Evolutionary conservation across 1,140 invertebrate species (phyloP).

Genomic region (Dufourea novaeangliae): DNA sequence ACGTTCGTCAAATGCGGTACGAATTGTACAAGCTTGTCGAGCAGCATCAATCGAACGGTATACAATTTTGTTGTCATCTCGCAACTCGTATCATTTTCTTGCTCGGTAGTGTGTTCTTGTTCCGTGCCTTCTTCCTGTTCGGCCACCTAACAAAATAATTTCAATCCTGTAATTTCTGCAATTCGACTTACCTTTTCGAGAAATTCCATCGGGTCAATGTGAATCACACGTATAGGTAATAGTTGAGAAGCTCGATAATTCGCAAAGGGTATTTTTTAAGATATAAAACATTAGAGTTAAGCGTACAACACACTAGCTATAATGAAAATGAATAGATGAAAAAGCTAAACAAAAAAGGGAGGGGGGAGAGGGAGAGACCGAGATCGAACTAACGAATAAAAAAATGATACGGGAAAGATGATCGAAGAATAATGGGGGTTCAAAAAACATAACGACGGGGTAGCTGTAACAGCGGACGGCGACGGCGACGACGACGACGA

Average conservation of each 20-base stretch:
- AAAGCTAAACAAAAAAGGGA: background rate
- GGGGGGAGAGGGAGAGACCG: background rate
- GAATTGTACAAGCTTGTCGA: constrained; percentile 84
- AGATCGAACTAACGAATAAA: background rate
- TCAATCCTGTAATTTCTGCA: background rate
- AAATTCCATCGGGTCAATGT: too few species aligned
- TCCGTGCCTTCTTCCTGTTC: constrained; percentile 39
- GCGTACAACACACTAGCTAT: background rate
- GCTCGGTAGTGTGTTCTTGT: constrained; percentile 69
- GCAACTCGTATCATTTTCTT: constrained; percentile 72
- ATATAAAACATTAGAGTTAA: too few species aligned
- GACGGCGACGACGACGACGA: constrained; percentile 10
- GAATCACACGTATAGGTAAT: too few species aligned
- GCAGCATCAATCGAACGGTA: constrained; percentile 82
- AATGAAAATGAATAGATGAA: background rate
- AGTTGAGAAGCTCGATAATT: background rate
- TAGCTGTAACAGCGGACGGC: constrained; percentile 27
- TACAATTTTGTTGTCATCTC: constrained; percentile 80
- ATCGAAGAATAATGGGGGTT: background rate
- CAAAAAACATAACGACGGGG: constrained; percentile 7
- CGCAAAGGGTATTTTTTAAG: too few species aligned
- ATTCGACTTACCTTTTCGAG: too few species aligned
- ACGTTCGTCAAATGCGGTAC: constrained; percentile 84
- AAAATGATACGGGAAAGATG: background rate
- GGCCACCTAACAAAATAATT: constrained; percentile 1